These are phyloP conservation scores for Dolichotis patagonum DNA, from an alignment of 2,113 vertebrate genomes.

Conservation along the genomic window DNA sequence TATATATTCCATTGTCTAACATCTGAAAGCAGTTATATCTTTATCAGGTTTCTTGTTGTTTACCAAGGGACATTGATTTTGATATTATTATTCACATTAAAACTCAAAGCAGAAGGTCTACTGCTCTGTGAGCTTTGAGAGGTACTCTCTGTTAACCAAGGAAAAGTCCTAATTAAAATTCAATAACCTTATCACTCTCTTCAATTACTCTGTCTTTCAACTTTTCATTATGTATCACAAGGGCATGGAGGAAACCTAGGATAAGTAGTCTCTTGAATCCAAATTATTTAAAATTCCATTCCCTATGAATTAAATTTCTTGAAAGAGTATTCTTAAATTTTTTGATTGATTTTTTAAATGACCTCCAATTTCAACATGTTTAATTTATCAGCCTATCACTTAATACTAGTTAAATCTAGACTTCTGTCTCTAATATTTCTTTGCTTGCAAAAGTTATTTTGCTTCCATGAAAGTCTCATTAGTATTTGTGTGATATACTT, in stretches of 20 bases:
- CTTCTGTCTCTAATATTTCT: not conserved
- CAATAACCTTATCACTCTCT: not conserved
- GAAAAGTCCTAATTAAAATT: not conserved
- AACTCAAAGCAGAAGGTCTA: not conserved
- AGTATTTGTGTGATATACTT: not conserved
- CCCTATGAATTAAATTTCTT: conserved; percentile 1
- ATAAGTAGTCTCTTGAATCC: not conserved
- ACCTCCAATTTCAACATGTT: not conserved
- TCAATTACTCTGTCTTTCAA: not conserved
- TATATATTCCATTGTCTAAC: not conserved
- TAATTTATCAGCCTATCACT: not conserved
- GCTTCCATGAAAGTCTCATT: not conserved
- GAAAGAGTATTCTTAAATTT: not conserved
- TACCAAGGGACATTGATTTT: not conserved
- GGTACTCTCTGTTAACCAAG: not conserved
- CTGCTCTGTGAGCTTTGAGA: not conserved
- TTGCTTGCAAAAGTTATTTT: not conserved
- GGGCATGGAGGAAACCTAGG: not conserved
- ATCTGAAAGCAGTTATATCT: not conserved
- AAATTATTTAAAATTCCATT: not conserved
- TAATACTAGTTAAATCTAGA: not conserved
- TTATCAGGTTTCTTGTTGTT: not conserved
- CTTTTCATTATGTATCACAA: not conserved
- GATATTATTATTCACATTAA: not conserved
- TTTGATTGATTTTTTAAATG: conserved; percentile 19